Percentiles rank a stretch among this genome's conserved stretches.
Evolutionary conservation across 53 echinoderm and acorn worm species (phyloP).

Genomic region (Hippasteria phrygiana): DNA sequence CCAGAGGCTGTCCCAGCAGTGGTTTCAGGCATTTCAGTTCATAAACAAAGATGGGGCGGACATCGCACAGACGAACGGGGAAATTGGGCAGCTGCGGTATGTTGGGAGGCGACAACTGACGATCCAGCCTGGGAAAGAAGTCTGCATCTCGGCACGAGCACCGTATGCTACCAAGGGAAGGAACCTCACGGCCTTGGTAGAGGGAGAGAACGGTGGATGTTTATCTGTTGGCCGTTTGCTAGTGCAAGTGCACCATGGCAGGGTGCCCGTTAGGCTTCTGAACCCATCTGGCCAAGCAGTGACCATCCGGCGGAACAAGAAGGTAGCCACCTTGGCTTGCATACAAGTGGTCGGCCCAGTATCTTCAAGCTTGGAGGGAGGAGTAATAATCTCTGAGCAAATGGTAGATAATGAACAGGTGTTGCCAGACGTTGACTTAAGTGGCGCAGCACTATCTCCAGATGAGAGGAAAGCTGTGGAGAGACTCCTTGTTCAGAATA

Average conservation of each 20-base stretch:
- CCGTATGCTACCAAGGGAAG: background rate
- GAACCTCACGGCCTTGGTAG: conserved; percentile 19
- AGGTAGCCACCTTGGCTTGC: conserved; percentile 9
- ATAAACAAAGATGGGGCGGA: conserved; percentile 38
- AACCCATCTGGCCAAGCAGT: conserved; percentile 2
- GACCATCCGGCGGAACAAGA: conserved; percentile 1
- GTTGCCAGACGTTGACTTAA: conserved; percentile 35
- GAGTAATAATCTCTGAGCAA: background rate
- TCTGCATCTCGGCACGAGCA: background rate
- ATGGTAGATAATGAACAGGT: background rate
- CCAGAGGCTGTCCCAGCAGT: background rate
- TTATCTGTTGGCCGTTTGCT: background rate
- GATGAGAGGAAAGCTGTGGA: conserved; percentile 11
- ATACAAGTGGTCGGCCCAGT: background rate
- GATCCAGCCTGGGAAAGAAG: background rate
- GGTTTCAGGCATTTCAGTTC: conserved; percentile 36
- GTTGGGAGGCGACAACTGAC: background rate
- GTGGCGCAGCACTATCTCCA: conserved; percentile 15
- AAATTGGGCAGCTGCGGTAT: conserved; percentile 1
- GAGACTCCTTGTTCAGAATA: background rate
- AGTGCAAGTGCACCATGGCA: background rate
- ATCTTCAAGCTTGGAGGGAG: background rate
- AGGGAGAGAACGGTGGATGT: background rate
- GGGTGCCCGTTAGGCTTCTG: background rate
- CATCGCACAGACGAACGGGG: background rate